phyloP scores from a whole-genome alignment of 2,888 invertebrate species.

The Galerucella calmariensis region DNA sequence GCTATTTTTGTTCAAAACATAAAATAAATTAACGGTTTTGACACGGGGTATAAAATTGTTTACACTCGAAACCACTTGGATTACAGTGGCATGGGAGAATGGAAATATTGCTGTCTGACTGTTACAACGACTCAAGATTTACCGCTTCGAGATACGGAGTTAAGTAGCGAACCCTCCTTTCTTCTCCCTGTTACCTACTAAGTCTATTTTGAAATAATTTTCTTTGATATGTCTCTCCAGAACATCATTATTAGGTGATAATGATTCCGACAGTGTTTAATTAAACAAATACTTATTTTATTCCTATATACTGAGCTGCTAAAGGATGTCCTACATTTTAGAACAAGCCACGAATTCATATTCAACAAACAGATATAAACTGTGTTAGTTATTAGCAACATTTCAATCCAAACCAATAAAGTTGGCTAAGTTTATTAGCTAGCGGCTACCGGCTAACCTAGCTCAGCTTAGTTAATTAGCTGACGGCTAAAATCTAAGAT shows the following conservation, averaged over 20 bases:
- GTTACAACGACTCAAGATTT: conserved; percentile 31
- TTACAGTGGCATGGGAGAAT: conserved; percentile 22
- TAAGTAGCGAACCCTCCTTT: conserved; percentile 13
- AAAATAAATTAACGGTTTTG: conserved; percentile 39
- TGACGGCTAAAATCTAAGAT: too few species aligned
- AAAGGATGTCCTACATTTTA: too few species aligned
- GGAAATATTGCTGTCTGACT: conserved; percentile 30
- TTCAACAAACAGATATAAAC: too few species aligned
- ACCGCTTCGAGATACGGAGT: conserved; percentile 27
- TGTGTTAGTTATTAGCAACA: too few species aligned
- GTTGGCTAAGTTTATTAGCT: too few species aligned
- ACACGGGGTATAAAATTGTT: conserved; percentile 42
- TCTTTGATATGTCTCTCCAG: conserved; percentile 1
- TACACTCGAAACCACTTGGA: conserved; percentile 37
- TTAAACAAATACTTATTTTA: too few species aligned
- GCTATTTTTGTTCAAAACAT: conserved; percentile 32
- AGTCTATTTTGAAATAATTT: conserved; percentile 3
- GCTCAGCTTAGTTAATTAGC: too few species aligned
- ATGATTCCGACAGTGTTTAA: background rate
- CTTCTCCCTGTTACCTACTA: conserved; percentile 8
- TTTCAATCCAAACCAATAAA: too few species aligned
- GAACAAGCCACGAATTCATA: too few species aligned
- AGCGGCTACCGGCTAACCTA: too few species aligned
- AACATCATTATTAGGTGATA: background rate
- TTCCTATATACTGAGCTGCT: too few species aligned